Conservation (phyloP, 2,113 vertebrate species). For the Theristicus caerulescens region DNA sequence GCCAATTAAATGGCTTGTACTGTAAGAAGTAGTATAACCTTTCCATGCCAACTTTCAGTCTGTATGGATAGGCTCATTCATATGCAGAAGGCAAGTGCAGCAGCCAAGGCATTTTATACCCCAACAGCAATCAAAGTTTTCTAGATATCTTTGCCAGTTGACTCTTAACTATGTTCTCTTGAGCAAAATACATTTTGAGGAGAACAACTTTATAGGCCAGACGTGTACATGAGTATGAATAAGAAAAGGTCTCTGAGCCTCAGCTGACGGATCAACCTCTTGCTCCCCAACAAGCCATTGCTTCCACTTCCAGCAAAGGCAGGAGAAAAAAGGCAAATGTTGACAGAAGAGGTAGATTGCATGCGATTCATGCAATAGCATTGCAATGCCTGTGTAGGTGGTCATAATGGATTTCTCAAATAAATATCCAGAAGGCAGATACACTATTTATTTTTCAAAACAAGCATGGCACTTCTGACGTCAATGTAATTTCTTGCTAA, state of each 20-base stretch:
- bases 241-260: background rate
- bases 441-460: background rate
- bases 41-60: conserved; percentile 27
- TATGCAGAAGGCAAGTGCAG: conserved; percentile 7
- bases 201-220: conserved; percentile 3
- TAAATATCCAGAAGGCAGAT: background rate
- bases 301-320: background rate
- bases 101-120: conserved; percentile 35
- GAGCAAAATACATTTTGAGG: conserved; percentile 17
- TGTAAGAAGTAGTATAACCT: background rate
- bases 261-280: background rate
- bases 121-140: conserved; percentile 24
- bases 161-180: background rate
- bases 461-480: background rate
- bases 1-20: conserved; percentile 33
- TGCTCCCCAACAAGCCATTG: background rate
- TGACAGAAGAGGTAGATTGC: background rate
- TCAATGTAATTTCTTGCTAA: background rate
- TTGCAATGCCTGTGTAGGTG: background rate
- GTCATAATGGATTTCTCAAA: background rate
- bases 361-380: background rate
- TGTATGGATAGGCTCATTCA: conserved; percentile 7
- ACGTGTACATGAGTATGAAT: background rate
- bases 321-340: background rate
- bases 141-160: conserved; percentile 20